phyloP scores from a whole-genome alignment of 2,113 vertebrate species.

The Blennius ocellaris region DNA sequence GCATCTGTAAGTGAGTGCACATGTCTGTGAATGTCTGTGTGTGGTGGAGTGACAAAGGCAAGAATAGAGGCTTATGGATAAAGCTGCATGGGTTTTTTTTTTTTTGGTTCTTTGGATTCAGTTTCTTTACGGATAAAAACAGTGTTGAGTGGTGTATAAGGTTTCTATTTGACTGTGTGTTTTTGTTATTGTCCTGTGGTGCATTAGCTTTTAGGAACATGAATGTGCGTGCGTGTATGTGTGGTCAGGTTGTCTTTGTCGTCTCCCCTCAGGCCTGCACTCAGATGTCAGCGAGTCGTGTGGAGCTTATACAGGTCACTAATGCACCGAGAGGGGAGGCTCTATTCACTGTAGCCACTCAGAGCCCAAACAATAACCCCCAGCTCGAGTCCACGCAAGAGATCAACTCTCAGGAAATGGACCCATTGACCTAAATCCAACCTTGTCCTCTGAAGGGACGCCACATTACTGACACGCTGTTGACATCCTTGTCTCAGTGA shows the following conservation, averaged over 20 bases:
- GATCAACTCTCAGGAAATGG: conserved; percentile 63
- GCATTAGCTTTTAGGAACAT: conserved; percentile 54
- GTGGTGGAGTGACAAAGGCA: conserved; percentile 30
- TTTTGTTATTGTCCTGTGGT: conserved; percentile 48
- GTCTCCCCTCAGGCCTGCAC: conserved; percentile 68
- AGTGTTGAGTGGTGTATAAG: conserved; percentile 31
- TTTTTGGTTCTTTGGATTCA: conserved; percentile 28
- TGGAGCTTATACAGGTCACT: conserved; percentile 75
- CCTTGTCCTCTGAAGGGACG: conserved; percentile 30
- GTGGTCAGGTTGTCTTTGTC: conserved; percentile 69
- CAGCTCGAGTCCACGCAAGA: conserved; percentile 42
- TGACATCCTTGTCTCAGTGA: conserved; percentile 32
- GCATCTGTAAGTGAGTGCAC: conserved; percentile 25
- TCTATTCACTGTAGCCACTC: conserved; percentile 63
- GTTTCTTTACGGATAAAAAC: conserved; percentile 51
- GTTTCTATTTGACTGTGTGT: conserved; percentile 56
- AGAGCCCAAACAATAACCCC: conserved; percentile 55
- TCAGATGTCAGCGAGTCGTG: conserved; percentile 69
- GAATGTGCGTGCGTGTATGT: conserved; percentile 41
- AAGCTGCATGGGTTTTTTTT: conserved; percentile 24
- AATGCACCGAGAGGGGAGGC: conserved; percentile 63
- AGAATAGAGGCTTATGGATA: conserved; percentile 31
- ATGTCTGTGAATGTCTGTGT: conserved; percentile 21
- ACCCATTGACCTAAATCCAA: conserved; percentile 76
- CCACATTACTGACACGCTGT: conserved; percentile 23